These are phyloP conservation scores for Murina feae DNA, from an alignment of 2,113 vertebrate species.

Conservation along the genomic window DNA sequence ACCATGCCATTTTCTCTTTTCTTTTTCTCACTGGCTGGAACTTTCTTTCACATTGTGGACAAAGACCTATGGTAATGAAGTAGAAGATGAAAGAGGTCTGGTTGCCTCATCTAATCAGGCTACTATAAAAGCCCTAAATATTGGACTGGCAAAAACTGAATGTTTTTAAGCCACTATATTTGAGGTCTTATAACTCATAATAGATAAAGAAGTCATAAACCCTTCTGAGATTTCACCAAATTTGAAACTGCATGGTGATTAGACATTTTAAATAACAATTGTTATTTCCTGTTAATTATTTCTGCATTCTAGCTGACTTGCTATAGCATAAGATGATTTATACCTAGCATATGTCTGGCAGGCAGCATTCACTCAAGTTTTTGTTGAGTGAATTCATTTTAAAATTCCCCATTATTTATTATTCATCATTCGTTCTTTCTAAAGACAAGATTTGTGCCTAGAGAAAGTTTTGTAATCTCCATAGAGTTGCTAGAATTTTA, in stretches of 20 bases:
- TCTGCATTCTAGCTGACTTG: background rate
- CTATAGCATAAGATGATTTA: background rate
- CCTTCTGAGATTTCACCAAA: background rate
- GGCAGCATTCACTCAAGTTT: background rate
- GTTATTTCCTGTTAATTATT: background rate
- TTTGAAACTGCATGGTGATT: background rate
- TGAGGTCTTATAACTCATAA: background rate
- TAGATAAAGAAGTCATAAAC: background rate
- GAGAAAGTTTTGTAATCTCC: slow-evolving; percentile 27
- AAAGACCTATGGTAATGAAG: background rate
- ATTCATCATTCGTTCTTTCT: slow-evolving; percentile 8
- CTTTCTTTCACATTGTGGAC: background rate
- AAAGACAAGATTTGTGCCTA: background rate
- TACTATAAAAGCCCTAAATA: background rate
- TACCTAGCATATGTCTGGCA: background rate
- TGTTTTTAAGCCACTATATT: background rate
- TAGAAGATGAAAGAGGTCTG: background rate
- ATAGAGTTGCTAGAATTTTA: slow-evolving; percentile 12
- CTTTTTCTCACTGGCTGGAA: background rate
- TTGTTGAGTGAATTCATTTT: slow-evolving; percentile 27
- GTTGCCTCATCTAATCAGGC: background rate
- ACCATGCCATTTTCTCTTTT: background rate
- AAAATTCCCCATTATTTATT: background rate
- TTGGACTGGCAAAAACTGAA: background rate
- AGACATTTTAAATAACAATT: background rate